Conservation (phyloP, 2,797 vertebrate genomes). For the Lagothrix lagotricha region DNA sequence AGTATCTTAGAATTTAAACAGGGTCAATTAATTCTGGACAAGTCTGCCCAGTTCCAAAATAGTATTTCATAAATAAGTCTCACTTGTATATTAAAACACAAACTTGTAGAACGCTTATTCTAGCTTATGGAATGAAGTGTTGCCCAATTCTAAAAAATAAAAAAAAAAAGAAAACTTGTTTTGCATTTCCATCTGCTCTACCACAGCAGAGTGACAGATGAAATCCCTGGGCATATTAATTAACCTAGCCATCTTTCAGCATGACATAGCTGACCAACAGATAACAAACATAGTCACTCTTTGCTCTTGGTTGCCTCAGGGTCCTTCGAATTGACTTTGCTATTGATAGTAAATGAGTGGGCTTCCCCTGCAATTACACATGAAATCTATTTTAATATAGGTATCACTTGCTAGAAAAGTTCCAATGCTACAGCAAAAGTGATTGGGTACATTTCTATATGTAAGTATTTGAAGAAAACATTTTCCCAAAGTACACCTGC, state of each 20-base stretch:
- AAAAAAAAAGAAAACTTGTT: background rate
- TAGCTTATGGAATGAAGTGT: background rate
- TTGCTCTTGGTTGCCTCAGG: background rate
- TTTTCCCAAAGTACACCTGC: background rate
- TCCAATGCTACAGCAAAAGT: background rate
- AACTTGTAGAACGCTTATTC: background rate
- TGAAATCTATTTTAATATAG: background rate
- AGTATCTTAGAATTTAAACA: background rate
- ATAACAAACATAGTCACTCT: background rate
- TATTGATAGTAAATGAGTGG: constrained; percentile 3
- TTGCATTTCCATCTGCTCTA: background rate
- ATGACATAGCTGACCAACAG: background rate
- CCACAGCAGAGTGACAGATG: background rate
- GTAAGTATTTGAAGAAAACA: background rate
- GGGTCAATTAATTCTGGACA: background rate
- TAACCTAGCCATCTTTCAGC: background rate
- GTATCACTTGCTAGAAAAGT: background rate
- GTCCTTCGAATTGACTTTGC: constrained; percentile 23
- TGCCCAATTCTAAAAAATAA: background rate
- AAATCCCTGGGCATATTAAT: background rate
- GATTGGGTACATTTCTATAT: background rate
- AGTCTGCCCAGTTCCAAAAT: background rate
- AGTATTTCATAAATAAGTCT: background rate
- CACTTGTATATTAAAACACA: background rate
- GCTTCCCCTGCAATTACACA: background rate